phyloP scores from a whole-genome alignment of 2,797 vertebrate genomes.

The Dipus sagitta region DNA sequence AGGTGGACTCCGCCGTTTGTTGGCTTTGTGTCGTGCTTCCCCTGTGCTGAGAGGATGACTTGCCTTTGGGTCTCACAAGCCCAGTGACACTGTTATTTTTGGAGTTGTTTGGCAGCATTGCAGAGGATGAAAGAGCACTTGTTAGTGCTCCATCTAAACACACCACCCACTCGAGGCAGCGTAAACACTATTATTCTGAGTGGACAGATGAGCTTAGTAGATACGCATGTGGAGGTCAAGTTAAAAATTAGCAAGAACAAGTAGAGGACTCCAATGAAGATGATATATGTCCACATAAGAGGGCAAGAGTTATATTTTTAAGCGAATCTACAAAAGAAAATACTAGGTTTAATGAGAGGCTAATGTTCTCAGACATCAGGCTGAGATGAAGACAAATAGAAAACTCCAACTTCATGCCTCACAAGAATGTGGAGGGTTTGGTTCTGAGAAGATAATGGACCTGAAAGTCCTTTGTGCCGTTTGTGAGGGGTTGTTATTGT shows the following conservation, averaged over 20 bases:
- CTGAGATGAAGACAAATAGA: neutral
- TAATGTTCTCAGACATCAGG: conserved; percentile 30
- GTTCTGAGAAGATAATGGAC: conserved; percentile 36
- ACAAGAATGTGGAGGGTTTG: conserved; percentile 1
- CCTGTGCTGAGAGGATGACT: conserved; percentile 41
- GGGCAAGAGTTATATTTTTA: conserved; percentile 1
- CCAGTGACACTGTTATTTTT: conserved; percentile 66
- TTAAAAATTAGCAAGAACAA: conserved; percentile 61
- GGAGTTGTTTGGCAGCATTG: conserved; percentile 36
- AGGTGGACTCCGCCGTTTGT: conserved; percentile 25
- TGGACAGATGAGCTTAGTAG: conserved; percentile 61
- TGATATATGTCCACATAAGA: conserved; percentile 21
- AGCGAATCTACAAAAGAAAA: neutral
- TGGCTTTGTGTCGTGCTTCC: conserved; percentile 61
- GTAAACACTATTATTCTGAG: conserved; percentile 61
- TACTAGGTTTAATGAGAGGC: neutral
- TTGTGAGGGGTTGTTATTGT: conserved; percentile 19
- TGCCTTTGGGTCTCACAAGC: neutral
- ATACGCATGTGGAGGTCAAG: neutral
- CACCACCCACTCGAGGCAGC: neutral
- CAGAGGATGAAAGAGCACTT: conserved; percentile 66
- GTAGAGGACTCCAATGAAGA: conserved; percentile 30
- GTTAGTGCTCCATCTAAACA: conserved; percentile 42
- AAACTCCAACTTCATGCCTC: neutral
- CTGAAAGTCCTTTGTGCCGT: neutral